A percentile compares a stretch with the other conserved stretches of the same genome.
These are phyloP conservation scores for Ridgeia piscesae DNA, from an alignment of 1,140 invertebrate genomes.

Conservation along the genomic window DNA sequence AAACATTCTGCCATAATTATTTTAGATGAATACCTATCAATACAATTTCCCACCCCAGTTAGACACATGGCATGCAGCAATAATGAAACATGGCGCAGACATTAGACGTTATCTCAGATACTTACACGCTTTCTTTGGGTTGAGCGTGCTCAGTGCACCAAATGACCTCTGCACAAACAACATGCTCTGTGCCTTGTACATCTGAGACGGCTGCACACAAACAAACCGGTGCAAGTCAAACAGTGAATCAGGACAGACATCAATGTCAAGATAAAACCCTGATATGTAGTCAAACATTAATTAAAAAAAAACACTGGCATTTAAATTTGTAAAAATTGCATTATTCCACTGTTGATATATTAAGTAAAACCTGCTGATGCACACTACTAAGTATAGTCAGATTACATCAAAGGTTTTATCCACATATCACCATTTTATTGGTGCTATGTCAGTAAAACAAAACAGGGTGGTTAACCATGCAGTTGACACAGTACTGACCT, in stretches of 20 bases:
- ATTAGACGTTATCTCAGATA: not conserved
- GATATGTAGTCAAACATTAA: not conserved
- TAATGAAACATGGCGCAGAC: not conserved
- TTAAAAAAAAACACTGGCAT: not conserved
- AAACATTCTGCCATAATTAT: too few relatives aligned
- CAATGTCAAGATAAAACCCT: not conserved
- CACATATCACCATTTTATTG: too few relatives aligned
- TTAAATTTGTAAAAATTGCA: too few relatives aligned
- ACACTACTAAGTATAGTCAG: too few relatives aligned
- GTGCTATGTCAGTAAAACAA: too few relatives aligned
- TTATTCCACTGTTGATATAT: too few relatives aligned
- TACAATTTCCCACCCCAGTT: not conserved
- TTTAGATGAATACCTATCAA: too few relatives aligned
- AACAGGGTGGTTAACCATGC: too few relatives aligned
- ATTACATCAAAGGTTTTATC: too few relatives aligned
- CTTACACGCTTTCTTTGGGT: slow-evolving; percentile 21
- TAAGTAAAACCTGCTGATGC: too few relatives aligned
- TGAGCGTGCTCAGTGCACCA: slow-evolving; percentile 43
- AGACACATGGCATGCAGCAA: not conserved
- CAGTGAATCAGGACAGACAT: not conserved
- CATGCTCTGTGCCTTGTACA: slow-evolving; percentile 39
- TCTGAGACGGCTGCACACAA: slow-evolving; percentile 45
- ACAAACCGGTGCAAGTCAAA: slow-evolving; percentile 14
- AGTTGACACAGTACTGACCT: slow-evolving; percentile 33
- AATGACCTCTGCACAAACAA: slow-evolving; percentile 47